Conservation (phyloP, 2,797 vertebrate species). For the Chanos chanos region DNA sequence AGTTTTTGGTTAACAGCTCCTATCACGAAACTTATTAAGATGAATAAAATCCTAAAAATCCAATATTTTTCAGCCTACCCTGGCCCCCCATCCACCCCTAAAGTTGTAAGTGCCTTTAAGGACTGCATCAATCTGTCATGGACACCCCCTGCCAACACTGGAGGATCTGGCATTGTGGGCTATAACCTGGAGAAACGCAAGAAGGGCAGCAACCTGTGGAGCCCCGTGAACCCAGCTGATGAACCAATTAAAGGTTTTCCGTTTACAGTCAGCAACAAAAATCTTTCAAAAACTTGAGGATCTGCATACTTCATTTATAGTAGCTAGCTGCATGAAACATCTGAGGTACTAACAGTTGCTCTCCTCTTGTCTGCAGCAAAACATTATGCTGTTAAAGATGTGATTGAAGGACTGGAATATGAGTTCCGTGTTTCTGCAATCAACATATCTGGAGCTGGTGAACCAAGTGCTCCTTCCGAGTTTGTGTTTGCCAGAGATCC, state of each 20-base stretch:
- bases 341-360: neutral
- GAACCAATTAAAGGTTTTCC: constrained; percentile 68
- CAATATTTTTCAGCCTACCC: constrained; percentile 70
- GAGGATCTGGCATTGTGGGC: constrained; percentile 77
- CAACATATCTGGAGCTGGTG: constrained; percentile 80
- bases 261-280: neutral
- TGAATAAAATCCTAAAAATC: neutral
- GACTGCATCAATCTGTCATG: constrained; percentile 77
- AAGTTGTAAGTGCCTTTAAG: constrained; percentile 74
- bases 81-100: constrained; percentile 75
- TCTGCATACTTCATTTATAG: too few species aligned
- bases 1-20: too few species aligned
- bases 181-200: constrained; percentile 87
- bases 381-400: constrained; percentile 65
- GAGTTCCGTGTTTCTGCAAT: constrained; percentile 86
- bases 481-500: constrained; percentile 79
- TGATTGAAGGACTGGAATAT: constrained; percentile 81
- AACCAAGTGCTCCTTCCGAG: constrained; percentile 79
- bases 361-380: constrained; percentile 54
- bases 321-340: too few species aligned
- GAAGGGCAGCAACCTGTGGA: constrained; percentile 83
- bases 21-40: neutral
- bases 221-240: constrained; percentile 62
- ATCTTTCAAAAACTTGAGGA: neutral
- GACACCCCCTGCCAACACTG: constrained; percentile 71